Base-by-base conservation (phyloP, 2,113 vertebrate species). In the Hippolais icterina region DNA sequence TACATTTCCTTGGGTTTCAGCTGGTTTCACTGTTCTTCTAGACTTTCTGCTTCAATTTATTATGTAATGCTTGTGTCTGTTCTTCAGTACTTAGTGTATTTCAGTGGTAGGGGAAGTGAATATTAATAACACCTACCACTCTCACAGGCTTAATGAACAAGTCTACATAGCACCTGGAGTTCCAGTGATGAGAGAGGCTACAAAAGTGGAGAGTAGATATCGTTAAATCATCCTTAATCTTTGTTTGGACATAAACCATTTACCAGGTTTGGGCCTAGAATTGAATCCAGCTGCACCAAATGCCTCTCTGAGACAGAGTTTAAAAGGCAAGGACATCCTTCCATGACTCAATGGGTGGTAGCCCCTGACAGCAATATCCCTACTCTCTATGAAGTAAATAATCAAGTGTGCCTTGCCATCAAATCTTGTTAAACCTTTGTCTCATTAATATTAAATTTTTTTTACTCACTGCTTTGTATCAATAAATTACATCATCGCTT, bases 401-500 rank as follows among this genome's bases (percentile, higher is more conserved):
- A 72, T 31, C 17, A 27, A 59, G 12, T 6, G 15, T 44, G 37
- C 15, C 23, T 59, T 33, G 15, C 22, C 12, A 39, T 46, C 15
- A 29, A 44, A 66, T 52, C 12, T 52, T 66, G 39, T 39, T 46
- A 52, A 89, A 44, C 12, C 9, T 52, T 57, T 52, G 22, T 54
- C 15, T 61, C 41, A 28, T 61, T n/a, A 47, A 20, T 29, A 78
- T 41, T 47, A 29, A 28, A 25, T 54, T 41, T 79, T 47, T 5
- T 39, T 46, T 60, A 53, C 5, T 61, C 46, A n/a, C 15, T n/a
- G 6, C 33, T 69, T 56, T 35, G 7, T 56, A 29, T 63, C 2
- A 1, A 70, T 21, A 47, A 70, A 63, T 10, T 47, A 41, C 41
- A 49, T 41, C 0, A 0, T 24, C 39, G 57, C 28, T 37, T 50